Conservation (phyloP, 2,113 vertebrate species). For the Antigone vipio region DNA sequence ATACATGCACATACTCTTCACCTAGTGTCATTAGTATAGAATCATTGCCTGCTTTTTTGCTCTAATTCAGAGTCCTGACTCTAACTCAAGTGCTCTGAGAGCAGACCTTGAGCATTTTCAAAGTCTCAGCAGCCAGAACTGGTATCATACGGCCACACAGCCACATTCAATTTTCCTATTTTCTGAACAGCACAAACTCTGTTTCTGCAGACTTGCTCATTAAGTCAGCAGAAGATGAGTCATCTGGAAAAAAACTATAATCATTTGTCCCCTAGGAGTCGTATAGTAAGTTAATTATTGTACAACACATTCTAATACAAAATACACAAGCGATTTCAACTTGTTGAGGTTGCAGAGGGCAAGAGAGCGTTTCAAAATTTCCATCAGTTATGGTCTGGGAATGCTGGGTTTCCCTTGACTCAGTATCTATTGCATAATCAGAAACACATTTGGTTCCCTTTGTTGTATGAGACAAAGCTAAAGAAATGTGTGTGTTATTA, state of each 20-base stretch:
- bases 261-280: conserved; percentile 22
- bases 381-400: conserved; percentile 23
- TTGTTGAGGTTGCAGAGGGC: conserved; percentile 22
- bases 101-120: background rate
- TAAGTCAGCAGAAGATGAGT: conserved; percentile 47
- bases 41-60: background rate
- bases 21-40: background rate
- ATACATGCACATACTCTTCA: background rate
- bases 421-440: background rate
- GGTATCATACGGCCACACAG: background rate
- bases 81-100: background rate
- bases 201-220: background rate
- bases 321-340: background rate
- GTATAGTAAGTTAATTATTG: conserved; percentile 47
- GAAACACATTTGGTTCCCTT: conserved; percentile 33
- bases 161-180: background rate
- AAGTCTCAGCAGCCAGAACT: background rate
- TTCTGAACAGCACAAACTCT: background rate
- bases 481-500: conserved; percentile 10
- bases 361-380: conserved; percentile 39
- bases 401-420: conserved; percentile 43
- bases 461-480: conserved; percentile 19
- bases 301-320: conserved; percentile 34
- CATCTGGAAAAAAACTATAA: conserved; percentile 32
- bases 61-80: background rate